Conservation (phyloP, 2,113 vertebrate genomes). For the Pygoscelis antarcticus region DNA sequence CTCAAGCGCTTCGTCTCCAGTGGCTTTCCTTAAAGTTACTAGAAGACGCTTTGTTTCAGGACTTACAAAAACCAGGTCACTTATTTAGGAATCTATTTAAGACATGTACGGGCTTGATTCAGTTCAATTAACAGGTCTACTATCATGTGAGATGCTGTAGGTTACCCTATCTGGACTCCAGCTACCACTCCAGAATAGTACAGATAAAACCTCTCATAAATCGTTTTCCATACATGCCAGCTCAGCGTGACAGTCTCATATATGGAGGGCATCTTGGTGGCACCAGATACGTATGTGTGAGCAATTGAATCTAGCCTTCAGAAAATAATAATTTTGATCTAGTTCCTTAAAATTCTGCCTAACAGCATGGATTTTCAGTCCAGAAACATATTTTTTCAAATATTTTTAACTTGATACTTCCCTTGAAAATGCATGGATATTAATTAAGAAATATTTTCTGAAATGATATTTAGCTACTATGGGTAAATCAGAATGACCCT, state of each 20-base stretch:
- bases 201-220: neutral
- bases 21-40: neutral
- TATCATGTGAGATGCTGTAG: neutral
- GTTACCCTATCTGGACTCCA: neutral
- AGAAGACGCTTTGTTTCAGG: neutral
- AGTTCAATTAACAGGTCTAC: neutral
- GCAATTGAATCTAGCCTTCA: neutral
- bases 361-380: neutral
- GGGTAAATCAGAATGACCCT: neutral
- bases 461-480: neutral
- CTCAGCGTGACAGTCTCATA: neutral
- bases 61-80: neutral
- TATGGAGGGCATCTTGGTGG: neutral
- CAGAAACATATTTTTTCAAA: neutral
- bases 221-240: neutral
- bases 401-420: neutral
- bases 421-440: neutral
- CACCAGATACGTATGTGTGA: neutral
- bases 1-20: neutral
- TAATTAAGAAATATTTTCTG: neutral
- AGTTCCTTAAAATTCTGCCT: neutral
- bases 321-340: neutral
- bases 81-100: conserved; percentile 1
- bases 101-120: neutral
- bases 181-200: neutral